phyloP scores from a whole-genome alignment of 1,140 invertebrate genomes.

The Pseudomyrmex pallidus region DNA sequence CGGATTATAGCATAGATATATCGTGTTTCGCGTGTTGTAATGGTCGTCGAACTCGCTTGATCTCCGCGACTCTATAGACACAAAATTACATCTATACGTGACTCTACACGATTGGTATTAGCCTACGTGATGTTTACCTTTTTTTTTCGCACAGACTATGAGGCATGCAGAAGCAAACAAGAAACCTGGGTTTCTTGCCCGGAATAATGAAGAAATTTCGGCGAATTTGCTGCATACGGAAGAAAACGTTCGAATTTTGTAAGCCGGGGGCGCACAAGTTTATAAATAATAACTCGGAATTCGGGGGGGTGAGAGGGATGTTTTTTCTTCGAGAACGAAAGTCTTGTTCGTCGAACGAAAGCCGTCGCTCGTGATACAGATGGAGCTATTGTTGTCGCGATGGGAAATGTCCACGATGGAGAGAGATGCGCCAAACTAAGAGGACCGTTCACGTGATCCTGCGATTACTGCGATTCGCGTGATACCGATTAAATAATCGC shows the following conservation, averaged over 20 bases:
- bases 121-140: constrained; percentile 53
- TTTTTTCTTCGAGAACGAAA: neutral
- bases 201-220: constrained; percentile 52
- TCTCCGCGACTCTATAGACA: constrained; percentile 4
- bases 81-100: constrained; percentile 54
- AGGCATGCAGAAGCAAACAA: constrained; percentile 45
- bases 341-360: no score
- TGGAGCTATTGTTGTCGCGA: no score
- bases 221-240: constrained; percentile 46
- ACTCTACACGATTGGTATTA: constrained; percentile 46
- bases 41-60: constrained; percentile 11
- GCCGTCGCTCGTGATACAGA: neutral
- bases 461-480: constrained; percentile 4
- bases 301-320: no score
- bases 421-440: neutral
- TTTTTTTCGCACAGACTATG: constrained; percentile 37
- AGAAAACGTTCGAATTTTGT: constrained; percentile 37
- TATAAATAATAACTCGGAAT: constrained; percentile 1
- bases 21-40: neutral
- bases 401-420: neutral
- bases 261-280: neutral
- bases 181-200: constrained; percentile 14
- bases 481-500: constrained; percentile 18
- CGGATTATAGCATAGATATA: neutral
- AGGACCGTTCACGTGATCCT: constrained; percentile 20